Conservation (phyloP, 2,797 vertebrate genomes). For the Setipinna tenuifilis region DNA sequence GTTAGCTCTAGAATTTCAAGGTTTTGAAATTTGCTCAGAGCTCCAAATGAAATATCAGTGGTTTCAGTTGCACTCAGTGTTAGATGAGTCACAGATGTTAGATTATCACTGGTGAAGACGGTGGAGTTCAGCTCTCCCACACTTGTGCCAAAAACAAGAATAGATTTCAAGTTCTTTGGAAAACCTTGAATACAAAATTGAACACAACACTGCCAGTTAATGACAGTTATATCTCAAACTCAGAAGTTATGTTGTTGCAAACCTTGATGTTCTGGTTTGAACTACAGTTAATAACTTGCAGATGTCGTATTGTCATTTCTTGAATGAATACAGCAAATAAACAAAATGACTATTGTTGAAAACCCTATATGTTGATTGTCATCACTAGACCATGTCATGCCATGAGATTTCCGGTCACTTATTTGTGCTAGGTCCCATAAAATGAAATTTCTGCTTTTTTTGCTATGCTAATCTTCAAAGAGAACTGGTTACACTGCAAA, state of each 20-base stretch:
- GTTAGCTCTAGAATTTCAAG: slow-evolving; percentile 66
- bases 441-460: not conserved
- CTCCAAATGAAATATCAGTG: slow-evolving; percentile 57
- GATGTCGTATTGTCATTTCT: no score
- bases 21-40: slow-evolving; percentile 64
- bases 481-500: not conserved
- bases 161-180: slow-evolving; percentile 52
- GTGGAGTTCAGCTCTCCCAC: slow-evolving; percentile 68
- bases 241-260: no score
- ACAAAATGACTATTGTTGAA: no score
- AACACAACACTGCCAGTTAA: not conserved
- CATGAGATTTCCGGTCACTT: no score
- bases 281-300: no score
- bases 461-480: not conserved
- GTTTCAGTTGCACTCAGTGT: slow-evolving; percentile 58
- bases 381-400: no score
- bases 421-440: no score
- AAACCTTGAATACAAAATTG: slow-evolving; percentile 57
- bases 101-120: slow-evolving; percentile 58
- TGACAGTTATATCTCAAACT: not conserved
- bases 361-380: no score
- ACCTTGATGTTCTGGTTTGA: no score
- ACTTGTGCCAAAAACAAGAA: slow-evolving; percentile 54
- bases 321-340: no score
- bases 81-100: slow-evolving; percentile 69